phyloP scores from a whole-genome alignment of 2,888 invertebrate genomes.

The Macropis europaea region DNA sequence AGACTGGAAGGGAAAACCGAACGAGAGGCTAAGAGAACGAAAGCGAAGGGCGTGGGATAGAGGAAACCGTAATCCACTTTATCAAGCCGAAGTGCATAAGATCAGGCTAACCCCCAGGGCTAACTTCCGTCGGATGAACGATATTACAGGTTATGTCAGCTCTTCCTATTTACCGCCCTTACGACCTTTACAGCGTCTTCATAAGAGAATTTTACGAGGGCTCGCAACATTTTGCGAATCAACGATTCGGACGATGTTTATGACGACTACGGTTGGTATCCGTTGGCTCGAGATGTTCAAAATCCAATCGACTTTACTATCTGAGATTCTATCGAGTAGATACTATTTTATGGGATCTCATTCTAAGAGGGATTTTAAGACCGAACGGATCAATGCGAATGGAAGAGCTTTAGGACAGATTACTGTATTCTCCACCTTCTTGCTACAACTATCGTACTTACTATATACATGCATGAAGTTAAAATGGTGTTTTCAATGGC shows the following conservation, averaged over 20 bases:
- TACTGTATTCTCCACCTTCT: conserved; percentile 1
- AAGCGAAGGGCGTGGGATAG: conserved; percentile 16
- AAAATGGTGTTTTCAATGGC: too few relatives aligned
- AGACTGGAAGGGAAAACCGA: not conserved
- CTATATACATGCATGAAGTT: too few relatives aligned
- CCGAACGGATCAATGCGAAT: not conserved
- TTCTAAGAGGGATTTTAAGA: not conserved
- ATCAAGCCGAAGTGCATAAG: conserved; percentile 71
- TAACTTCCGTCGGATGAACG: conserved; percentile 70
- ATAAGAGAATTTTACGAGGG: conserved; percentile 60
- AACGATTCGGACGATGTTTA: conserved; percentile 8
- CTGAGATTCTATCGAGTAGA: not conserved
- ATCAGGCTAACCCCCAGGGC: conserved; percentile 68
- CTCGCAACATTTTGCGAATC: conserved; percentile 5
- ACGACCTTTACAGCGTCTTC: conserved; percentile 35
- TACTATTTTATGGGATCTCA: conserved; percentile 9
- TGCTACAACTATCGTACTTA: too few relatives aligned
- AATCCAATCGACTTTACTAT: conserved; percentile 5
- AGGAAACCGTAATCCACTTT: conserved; percentile 69
- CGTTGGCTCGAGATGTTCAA: not conserved
- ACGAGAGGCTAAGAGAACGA: conserved; percentile 23
- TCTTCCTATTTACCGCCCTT: conserved; percentile 11
- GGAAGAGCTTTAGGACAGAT: conserved; percentile 8
- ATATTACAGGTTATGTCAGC: conserved; percentile 66
- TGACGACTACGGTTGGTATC: not conserved